Percentiles rank a stretch among this genome's conserved stretches.
Conservation (phyloP, 2,888 invertebrate genomes). For the Griposia aprilina region DNA sequence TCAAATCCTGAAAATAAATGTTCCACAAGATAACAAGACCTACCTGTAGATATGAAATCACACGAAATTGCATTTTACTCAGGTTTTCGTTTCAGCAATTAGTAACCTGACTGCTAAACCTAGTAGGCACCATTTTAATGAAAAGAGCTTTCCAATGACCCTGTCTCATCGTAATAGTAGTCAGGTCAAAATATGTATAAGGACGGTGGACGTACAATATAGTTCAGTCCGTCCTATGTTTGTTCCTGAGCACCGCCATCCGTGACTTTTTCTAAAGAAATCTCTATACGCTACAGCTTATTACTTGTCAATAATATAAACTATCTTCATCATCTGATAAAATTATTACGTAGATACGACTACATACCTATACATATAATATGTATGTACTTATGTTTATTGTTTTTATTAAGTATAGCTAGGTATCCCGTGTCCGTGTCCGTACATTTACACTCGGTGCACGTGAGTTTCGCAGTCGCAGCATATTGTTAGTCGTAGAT, state of each 20-base stretch:
- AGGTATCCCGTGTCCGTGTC: not conserved
- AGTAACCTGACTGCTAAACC: not conserved
- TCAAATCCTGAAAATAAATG: not conserved
- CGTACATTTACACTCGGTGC: conserved; percentile 5
- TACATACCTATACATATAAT: not conserved
- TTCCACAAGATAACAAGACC: not conserved
- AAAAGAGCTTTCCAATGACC: not conserved
- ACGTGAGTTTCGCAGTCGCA: conserved; percentile 27
- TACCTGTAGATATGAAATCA: not conserved
- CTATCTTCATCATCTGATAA: not conserved
- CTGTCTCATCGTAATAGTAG: not conserved
- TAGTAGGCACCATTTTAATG: not conserved
- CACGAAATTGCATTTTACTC: not conserved
- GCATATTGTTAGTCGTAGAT: conserved; percentile 9
- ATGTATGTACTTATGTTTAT: not conserved
- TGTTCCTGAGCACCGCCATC: not conserved
- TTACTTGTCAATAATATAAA: not conserved
- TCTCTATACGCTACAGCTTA: no score
- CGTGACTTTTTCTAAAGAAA: not conserved
- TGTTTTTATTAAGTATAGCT: conserved; percentile 16
- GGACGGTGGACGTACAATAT: not conserved
- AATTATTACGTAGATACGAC: not conserved
- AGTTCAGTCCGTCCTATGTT: not conserved
- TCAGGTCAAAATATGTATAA: no score
- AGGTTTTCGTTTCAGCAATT: not conserved